Conservation (phyloP, 1,140 invertebrate genomes). For the Onthophagus taurus region DNA sequence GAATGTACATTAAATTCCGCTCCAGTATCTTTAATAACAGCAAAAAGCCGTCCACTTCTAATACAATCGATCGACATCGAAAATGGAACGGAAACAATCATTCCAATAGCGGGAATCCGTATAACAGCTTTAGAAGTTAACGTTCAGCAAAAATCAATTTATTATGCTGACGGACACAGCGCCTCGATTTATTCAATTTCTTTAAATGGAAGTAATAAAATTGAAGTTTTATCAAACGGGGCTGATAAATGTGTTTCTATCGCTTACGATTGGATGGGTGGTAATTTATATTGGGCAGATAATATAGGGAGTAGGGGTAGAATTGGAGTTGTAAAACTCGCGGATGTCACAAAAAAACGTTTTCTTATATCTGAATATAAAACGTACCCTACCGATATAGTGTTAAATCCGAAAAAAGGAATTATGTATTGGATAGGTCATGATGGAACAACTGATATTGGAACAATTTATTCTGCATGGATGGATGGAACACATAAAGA, state of each 20-base stretch:
- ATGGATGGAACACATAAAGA: slow-evolving; percentile 69
- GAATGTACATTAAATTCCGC: slow-evolving; percentile 27
- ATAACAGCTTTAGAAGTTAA: slow-evolving; percentile 63
- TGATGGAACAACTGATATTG: slow-evolving; percentile 45
- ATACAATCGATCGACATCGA: slow-evolving; percentile 48
- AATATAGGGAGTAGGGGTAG: slow-evolving; percentile 42
- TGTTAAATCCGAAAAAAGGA: slow-evolving; percentile 53
- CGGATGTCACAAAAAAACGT: slow-evolving; percentile 42
- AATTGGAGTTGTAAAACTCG: slow-evolving; percentile 53
- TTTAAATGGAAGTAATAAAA: too few relatives aligned
- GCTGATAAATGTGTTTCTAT: slow-evolving; percentile 44
- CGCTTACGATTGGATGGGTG: slow-evolving; percentile 68
- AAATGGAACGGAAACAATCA: slow-evolving; percentile 46
- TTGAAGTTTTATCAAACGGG: neutral
- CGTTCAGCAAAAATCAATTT: slow-evolving; percentile 51
- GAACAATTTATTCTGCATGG: slow-evolving; percentile 56
- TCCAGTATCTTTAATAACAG: slow-evolving; percentile 51
- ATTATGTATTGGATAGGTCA: slow-evolving; percentile 76
- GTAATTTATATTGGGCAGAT: slow-evolving; percentile 78
- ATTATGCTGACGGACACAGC: slow-evolving; percentile 50
- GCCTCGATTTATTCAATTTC: slow-evolving; percentile 5
- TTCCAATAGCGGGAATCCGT: slow-evolving; percentile 45
- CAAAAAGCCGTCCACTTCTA: slow-evolving; percentile 50
- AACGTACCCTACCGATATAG: slow-evolving; percentile 55
- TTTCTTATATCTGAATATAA: slow-evolving; percentile 44